Evolutionary conservation across 2,888 invertebrate genomes (phyloP).

Genomic region (Hemithea aestivaria): DNA sequence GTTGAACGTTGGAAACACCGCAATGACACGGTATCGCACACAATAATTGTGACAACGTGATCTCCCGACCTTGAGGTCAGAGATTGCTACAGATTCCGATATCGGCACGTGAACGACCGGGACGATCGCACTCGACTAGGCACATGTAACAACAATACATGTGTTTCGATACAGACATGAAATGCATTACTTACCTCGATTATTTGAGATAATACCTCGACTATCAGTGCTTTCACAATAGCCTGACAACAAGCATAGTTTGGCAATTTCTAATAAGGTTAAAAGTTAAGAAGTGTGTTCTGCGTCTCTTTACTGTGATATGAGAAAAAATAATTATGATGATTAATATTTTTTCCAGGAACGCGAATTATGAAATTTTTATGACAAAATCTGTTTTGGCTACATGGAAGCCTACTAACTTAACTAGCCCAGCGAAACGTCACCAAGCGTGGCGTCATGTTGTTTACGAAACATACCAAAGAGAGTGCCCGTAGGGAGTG

Average conservation of each 20-base stretch:
- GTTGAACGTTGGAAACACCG: conserved; percentile 24
- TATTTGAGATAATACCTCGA: conserved; percentile 15
- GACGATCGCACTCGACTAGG: conserved; percentile 37
- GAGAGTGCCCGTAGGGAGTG: conserved; percentile 58
- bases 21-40: conserved; percentile 12
- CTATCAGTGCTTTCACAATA: not conserved
- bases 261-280: too few relatives aligned
- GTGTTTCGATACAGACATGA: conserved; percentile 28
- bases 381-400: too few relatives aligned
- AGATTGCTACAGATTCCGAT: conserved; percentile 41
- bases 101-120: conserved; percentile 40
- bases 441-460: conserved; percentile 27
- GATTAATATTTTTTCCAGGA: too few relatives aligned
- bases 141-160: conserved; percentile 43
- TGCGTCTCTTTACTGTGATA: too few relatives aligned
- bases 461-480: conserved; percentile 55
- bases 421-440: too few relatives aligned
- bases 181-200: conserved; percentile 22
- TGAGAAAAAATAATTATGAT: too few relatives aligned
- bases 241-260: not conserved
- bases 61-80: conserved; percentile 40
- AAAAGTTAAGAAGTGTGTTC: too few relatives aligned
- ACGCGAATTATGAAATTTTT: too few relatives aligned
- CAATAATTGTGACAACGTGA: conserved; percentile 38
- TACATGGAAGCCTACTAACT: too few relatives aligned